phyloP scores from a whole-genome alignment of 1,140 invertebrate species.

The Drosophila parabipectinata region DNA sequence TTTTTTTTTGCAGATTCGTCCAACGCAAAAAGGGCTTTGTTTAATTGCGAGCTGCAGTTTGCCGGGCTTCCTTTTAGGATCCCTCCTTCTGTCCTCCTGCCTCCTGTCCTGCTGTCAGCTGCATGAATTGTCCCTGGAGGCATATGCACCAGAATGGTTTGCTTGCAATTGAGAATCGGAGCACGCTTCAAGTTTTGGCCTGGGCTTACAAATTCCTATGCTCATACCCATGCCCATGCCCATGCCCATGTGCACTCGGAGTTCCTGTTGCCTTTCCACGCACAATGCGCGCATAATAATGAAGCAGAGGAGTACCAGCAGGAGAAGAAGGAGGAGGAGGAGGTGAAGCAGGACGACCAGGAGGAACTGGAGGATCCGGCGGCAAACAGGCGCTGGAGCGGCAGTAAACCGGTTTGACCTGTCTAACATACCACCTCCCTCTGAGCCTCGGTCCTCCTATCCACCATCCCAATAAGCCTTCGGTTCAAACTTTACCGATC shows the following conservation, averaged over 20 bases:
- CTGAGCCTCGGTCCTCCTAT: neutral
- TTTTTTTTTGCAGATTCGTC: conserved; percentile 2
- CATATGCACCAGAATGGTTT: conserved; percentile 64
- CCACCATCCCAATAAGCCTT: neutral
- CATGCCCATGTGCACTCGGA: conserved; percentile 34
- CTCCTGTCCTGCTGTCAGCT: conserved; percentile 25
- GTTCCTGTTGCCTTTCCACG: conserved; percentile 76
- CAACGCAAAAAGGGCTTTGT: conserved; percentile 62
- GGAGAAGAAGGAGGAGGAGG: conserved; percentile 7
- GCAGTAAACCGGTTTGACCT: conserved; percentile 64
- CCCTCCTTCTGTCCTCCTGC: conserved; percentile 4
- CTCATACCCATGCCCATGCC: conserved; percentile 34
- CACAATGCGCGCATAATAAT: conserved; percentile 82
- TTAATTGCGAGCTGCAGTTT: conserved; percentile 71
- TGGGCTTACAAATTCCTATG: conserved; percentile 67
- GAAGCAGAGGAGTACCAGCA: conserved; percentile 28
- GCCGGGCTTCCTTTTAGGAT: conserved; percentile 55
- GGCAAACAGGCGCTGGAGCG: conserved; percentile 33
- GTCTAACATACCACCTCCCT: conserved; percentile 24
- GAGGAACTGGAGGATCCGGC: conserved; percentile 4
- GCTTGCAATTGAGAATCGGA: conserved; percentile 78
- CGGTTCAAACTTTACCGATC: conserved; percentile 18
- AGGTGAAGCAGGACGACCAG: conserved; percentile 9
- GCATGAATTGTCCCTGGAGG: conserved; percentile 73
- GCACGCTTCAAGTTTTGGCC: conserved; percentile 72